Base-by-base conservation (phyloP, 2,888 invertebrate genomes). In the Dicycla oo region DNA sequence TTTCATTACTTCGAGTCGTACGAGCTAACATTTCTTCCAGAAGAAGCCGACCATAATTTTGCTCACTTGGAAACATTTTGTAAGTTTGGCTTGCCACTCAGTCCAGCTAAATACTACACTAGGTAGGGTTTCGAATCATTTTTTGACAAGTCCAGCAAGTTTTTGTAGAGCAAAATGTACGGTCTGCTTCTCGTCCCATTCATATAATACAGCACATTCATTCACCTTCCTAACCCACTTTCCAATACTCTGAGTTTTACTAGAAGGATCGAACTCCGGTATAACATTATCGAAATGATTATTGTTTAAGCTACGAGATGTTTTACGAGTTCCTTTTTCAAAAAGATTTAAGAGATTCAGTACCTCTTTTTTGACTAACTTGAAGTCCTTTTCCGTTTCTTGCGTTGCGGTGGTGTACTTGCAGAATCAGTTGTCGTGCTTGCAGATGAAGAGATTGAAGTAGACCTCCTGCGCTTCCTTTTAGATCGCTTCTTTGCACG, bases 181-280 rank as follows among this genome's bases (percentile, higher is more conserved):
- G 53, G 54, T 54, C 54, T 54, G 54, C 54, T 54, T 54, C 54
- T 54, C 54, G 26, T 54, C 15, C 26, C 54, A 54, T 30, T 54
- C 26, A 3, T 54, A 54, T 15, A 54, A 30, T 54, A 54, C 18
- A 18, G 26, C 26, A 54, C 18, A 54, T 54, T 54, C 15, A 54
- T 54, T 54, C 4, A 54, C 26, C 26, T 54, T 54, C 26, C 8
- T 26, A 18, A 54, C 18, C 54, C 54, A 54, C 26, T 8, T 26
- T 26, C 8, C 54, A 54, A 54, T 54, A 18, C 26, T 54, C 26
- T 54, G 53, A 26, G 54, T 26, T 54, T 18, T 54, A 54, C 54
- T 54, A 18, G 54, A 54, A 8, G 54, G 54, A 54, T 54, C 54
- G 8, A 54, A 54, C 26, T 54, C 26, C 8, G 54, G 54, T 54